A percentile compares a stretch with the other conserved stretches of the same genome.
Conservation (phyloP, 2,113 vertebrate species). For the Sphaerodactylus townsendi region DNA sequence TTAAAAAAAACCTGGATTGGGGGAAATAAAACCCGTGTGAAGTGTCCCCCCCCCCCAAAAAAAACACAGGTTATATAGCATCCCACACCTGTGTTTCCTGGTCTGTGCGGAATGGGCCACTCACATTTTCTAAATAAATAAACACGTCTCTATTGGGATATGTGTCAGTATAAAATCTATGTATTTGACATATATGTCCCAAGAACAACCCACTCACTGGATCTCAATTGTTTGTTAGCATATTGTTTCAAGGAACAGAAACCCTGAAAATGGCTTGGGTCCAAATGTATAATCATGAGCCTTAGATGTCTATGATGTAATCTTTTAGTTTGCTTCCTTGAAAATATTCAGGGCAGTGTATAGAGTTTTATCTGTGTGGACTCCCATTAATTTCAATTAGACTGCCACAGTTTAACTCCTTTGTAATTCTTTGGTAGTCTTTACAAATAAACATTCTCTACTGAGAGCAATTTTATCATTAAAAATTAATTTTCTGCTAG, state of each 20-base stretch:
- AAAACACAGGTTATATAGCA: too few relatives aligned
- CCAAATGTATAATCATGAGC: not conserved
- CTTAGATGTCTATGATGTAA: slow-evolving; percentile 1
- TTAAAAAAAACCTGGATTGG: too few relatives aligned
- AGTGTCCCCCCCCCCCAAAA: too few relatives aligned
- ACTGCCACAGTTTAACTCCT: slow-evolving; percentile 19
- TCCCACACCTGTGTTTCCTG: too few relatives aligned
- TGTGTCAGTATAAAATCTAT: not conserved
- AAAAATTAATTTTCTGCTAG: slow-evolving; percentile 32
- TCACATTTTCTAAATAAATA: too few relatives aligned
- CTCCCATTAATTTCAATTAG: slow-evolving; percentile 24
- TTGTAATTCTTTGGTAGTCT: slow-evolving; percentile 7
- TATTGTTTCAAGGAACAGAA: not conserved
- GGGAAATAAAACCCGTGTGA: too few relatives aligned
- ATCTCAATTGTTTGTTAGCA: not conserved
- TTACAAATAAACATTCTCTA: slow-evolving; percentile 2
- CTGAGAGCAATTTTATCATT: slow-evolving; percentile 29
- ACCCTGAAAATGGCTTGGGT: not conserved
- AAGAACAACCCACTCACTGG: not conserved
- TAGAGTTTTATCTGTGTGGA: slow-evolving; percentile 11
- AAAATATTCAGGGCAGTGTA: slow-evolving; percentile 10
- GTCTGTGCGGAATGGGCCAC: too few relatives aligned
- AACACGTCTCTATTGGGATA: too few relatives aligned
- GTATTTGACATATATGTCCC: not conserved
- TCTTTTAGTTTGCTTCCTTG: not conserved